phyloP scores from a whole-genome alignment of 2,888 invertebrate species.

The Yponomeuta sedellus region DNA sequence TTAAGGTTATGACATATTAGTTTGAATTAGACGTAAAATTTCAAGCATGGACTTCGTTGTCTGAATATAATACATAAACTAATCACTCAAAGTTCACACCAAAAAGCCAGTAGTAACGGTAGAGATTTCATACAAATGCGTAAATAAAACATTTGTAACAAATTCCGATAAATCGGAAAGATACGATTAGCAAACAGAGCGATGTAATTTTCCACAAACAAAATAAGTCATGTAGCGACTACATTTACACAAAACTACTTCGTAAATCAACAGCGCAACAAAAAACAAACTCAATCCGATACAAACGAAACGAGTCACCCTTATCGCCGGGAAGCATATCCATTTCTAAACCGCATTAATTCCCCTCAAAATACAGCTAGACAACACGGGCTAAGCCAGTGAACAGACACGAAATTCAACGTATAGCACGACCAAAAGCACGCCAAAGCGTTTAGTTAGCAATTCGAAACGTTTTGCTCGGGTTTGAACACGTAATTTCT shows the following conservation, averaged over 20 bases:
- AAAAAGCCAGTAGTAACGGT: too few species aligned
- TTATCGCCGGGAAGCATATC: not conserved
- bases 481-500: not conserved
- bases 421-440: not conserved
- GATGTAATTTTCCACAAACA: not conserved
- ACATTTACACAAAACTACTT: not conserved
- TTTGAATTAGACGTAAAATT: too few species aligned
- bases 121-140: too few species aligned
- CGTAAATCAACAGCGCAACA: not conserved
- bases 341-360: not conserved
- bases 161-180: not conserved
- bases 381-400: not conserved
- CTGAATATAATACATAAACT: too few species aligned
- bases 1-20: too few species aligned
- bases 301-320: not conserved
- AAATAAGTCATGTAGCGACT: not conserved
- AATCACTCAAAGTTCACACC: too few species aligned
- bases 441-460: not conserved
- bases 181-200: not conserved
- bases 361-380: not conserved
- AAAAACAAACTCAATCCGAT: not conserved
- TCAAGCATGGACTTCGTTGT: too few species aligned
- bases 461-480: not conserved
- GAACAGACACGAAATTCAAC: not conserved
- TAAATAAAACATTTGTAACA: not conserved